Base-by-base conservation (phyloP, 2,888 invertebrate species). In the Loripinus fragilis region DNA sequence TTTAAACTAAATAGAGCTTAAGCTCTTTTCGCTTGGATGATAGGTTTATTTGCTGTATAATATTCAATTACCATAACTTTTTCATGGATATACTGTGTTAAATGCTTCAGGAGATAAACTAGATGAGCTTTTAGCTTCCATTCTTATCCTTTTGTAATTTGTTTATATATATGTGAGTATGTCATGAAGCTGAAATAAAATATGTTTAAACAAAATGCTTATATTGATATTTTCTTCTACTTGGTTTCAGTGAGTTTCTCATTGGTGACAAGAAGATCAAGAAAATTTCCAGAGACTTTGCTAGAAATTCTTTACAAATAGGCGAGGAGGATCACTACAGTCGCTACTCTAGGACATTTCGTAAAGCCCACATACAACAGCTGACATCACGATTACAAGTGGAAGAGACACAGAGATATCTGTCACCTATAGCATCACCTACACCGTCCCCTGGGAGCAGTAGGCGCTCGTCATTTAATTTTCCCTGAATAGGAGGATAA, bases 241-340 rank as follows among this genome's bases (percentile, higher is more conserved):
- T 45, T 45, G 17, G 28, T 70, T 80, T 12, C 73, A 90, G 90
- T 20, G 90, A 91, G 75, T 91, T 91, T 74, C 81, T 91, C 30
- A 78, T 80, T 25, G 90, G 89, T 0, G 90, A 91, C 78, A 89
- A 87, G 79, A 89, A 88, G 71, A 90, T 91, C 20, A 88, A 88
- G 77, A 88, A 86, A 68, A 85, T 89, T 45, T 86, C 90, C 42
- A 80, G 90, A 60, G 88, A 88, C 48, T 86, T 82, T 25, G 86
- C 86, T n/a, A 76, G 85, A n/a, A 71, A 70, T 10, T 67, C 80
- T 0, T 50, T 38, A 5, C 42, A 41, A 23, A 23, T 73, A 3
- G 76, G 50, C 17, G 83, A 85, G 20, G 87, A 84, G 8, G 77
- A 77, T 2, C 76, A 82, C 25, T 87, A 88, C 68, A 85, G 67